Evolutionary conservation across 2,113 vertebrate genomes (phyloP), one percentile per base, ranked within the genome.

Genomic region (Megaleporinus macrocephalus): DNA sequence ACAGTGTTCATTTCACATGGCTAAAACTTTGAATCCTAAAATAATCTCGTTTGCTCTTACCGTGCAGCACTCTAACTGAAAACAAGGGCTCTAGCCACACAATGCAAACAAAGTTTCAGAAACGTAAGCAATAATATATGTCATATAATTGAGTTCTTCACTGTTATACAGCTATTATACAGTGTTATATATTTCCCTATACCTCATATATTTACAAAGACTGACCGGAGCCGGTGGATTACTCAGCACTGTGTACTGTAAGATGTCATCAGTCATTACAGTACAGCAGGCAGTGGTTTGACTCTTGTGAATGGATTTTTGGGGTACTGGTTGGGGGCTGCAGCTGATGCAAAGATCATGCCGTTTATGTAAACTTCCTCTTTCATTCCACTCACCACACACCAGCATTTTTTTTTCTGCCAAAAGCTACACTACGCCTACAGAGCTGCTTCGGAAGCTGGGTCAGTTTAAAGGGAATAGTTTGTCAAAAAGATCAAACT

Each of bases 141-240:
- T 15, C 24, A 80, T 80, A 47, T 51, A 27, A 36, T 73, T 80
- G 57, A 63, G 65, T 53, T 51, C 49, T 24, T 36, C 79, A 51
- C 27, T 41, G 63, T 73, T 49, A 80, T 30, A 57, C 7, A 15
- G 41, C 59, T 78, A 26, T 65, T 65, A 80, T 20, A 66, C 63
- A 55, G 13, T 51, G 41, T 57, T 33, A 18, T 9, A 62, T 30
- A 15, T 61, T 15, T 49, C 26, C 51, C 29, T 49, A 24, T 5
- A 12, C 4, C 3, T 57, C 47, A 62, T 63, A n/a, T n/a, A n/a
- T n/a, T 62, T 51, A 73, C 14, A 29, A 44, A 53, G 22, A 36
- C 20, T 65, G 70, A 44, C 63, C 11, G 18, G 59, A 73, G 44
- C 44, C 65, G 44, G n/a, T n/a, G n/a, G n/a, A n/a, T n/a, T n/a